These are phyloP conservation scores for Cylas formicarius DNA, from an alignment of 1,140 invertebrate genomes.

Conservation along the genomic window DNA sequence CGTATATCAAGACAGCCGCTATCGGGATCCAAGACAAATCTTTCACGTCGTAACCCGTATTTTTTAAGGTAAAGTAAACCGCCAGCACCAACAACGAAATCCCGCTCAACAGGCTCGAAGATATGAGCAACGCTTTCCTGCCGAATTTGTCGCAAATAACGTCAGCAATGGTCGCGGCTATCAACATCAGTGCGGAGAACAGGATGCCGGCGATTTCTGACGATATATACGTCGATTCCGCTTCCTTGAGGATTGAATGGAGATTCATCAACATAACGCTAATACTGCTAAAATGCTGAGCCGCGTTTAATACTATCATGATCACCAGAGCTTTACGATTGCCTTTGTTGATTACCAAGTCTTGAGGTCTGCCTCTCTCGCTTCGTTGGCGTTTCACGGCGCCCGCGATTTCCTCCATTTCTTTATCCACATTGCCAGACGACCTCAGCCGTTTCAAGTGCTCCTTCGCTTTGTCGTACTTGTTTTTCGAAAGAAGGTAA, in stretches of 20 bases:
- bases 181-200: slow-evolving; percentile 34
- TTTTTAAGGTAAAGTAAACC: slow-evolving; percentile 37
- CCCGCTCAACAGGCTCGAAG: slow-evolving; percentile 32
- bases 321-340: slow-evolving; percentile 32
- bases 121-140: slow-evolving; percentile 32
- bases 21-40: slow-evolving; percentile 34
- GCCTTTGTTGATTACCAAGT: slow-evolving; percentile 27
- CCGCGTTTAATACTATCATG: slow-evolving; percentile 47
- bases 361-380: slow-evolving; percentile 32
- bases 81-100: slow-evolving; percentile 30
- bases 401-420: slow-evolving; percentile 42
- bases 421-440: slow-evolving; percentile 39
- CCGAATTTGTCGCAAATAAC: slow-evolving; percentile 34
- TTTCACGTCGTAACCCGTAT: slow-evolving; percentile 20
- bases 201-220: slow-evolving; percentile 33
- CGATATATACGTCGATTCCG: slow-evolving; percentile 30
- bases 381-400: slow-evolving; percentile 30
- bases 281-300: slow-evolving; percentile 48
- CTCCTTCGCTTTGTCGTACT: slow-evolving; percentile 44
- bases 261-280: slow-evolving; percentile 54
- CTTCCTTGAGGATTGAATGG: slow-evolving; percentile 42
- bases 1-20: slow-evolving; percentile 34
- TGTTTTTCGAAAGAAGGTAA: slow-evolving; percentile 33
- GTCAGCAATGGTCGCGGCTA: slow-evolving; percentile 28
- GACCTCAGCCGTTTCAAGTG: slow-evolving; percentile 49